Conservation (phyloP, 1,140 invertebrate species). For the Stenopsyche tienmushanensis region DNA sequence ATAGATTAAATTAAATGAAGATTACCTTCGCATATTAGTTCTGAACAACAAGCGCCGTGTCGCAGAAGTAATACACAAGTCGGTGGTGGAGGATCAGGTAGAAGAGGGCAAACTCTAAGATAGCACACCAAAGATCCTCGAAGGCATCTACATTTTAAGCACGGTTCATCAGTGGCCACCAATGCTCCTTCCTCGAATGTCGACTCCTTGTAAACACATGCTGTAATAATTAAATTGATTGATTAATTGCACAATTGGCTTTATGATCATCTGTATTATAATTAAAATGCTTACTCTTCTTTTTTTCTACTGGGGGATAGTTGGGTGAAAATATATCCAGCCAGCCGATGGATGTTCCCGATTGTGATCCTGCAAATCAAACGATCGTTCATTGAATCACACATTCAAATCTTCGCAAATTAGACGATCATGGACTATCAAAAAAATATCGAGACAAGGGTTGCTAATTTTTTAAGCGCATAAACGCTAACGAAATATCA, state of each 20-base stretch:
- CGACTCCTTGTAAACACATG: constrained; percentile 67
- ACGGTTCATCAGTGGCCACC: constrained; percentile 71
- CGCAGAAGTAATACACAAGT: constrained; percentile 70
- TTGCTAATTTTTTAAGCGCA: too few relatives aligned
- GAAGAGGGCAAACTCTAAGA: constrained; percentile 68
- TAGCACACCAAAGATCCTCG: constrained; percentile 73
- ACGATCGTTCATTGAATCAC: too few relatives aligned
- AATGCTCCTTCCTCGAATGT: constrained; percentile 62
- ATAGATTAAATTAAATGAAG: too few relatives aligned
- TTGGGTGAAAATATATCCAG: constrained; percentile 16
- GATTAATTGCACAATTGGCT: too few relatives aligned
- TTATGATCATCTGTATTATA: constrained; percentile 4
- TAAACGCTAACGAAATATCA: too few relatives aligned
- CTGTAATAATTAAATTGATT: constrained; percentile 50
- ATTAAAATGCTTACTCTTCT: constrained; percentile 5
- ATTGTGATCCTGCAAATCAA: constrained; percentile 13
- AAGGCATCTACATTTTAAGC: constrained; percentile 73
- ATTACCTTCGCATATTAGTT: constrained; percentile 71
- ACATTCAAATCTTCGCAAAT: too few relatives aligned
- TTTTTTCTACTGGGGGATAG: constrained; percentile 3
- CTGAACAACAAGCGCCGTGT: constrained; percentile 70
- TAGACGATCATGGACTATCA: too few relatives aligned
- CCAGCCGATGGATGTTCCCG: constrained; percentile 4
- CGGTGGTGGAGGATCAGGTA: constrained; percentile 70
- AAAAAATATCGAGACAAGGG: too few relatives aligned